phyloP scores from a whole-genome alignment of 1,140 invertebrate genomes.

The Gonatopus flavifemur region DNA sequence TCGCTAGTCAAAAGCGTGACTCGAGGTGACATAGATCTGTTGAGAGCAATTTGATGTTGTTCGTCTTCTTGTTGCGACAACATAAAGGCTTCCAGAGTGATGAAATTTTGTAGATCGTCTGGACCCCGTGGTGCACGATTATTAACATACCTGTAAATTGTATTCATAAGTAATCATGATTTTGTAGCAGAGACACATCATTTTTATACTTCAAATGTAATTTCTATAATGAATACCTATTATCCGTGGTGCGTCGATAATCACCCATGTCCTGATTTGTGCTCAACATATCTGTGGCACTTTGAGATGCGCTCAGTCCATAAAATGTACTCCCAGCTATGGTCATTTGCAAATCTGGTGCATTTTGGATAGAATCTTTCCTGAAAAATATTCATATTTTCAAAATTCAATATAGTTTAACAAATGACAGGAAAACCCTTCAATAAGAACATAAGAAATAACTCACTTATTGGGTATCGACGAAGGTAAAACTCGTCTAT shows the following conservation, averaged over 20 bases:
- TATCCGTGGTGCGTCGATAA: slow-evolving; percentile 44
- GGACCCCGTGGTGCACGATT: no score
- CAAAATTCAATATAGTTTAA: background rate
- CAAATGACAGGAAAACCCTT: background rate
- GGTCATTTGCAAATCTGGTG: slow-evolving; percentile 43
- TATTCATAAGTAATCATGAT: no score
- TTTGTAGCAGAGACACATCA: no score
- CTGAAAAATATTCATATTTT: slow-evolving; percentile 14
- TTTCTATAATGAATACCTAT: slow-evolving; percentile 13
- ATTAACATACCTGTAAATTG: no score
- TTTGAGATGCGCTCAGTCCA: slow-evolving; percentile 41
- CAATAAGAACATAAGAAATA: background rate
- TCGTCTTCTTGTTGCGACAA: slow-evolving; percentile 71
- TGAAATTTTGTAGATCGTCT: slow-evolving; percentile 58
- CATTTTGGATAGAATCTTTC: slow-evolving; percentile 35
- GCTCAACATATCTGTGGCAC: slow-evolving; percentile 37
- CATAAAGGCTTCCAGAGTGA: slow-evolving; percentile 76
- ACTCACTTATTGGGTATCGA: slow-evolving; percentile 39
- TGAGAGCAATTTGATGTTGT: slow-evolving; percentile 19
- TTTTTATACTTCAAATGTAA: no score
- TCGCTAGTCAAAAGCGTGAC: slow-evolving; percentile 37
- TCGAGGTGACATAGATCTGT: slow-evolving; percentile 22
- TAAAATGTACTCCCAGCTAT: slow-evolving; percentile 51
- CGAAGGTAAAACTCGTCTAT: slow-evolving; percentile 63
- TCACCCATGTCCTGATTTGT: slow-evolving; percentile 43